These are phyloP conservation scores for Marisa cornuarietis DNA, from an alignment of 1,140 invertebrate genomes.

Conservation along the genomic window DNA sequence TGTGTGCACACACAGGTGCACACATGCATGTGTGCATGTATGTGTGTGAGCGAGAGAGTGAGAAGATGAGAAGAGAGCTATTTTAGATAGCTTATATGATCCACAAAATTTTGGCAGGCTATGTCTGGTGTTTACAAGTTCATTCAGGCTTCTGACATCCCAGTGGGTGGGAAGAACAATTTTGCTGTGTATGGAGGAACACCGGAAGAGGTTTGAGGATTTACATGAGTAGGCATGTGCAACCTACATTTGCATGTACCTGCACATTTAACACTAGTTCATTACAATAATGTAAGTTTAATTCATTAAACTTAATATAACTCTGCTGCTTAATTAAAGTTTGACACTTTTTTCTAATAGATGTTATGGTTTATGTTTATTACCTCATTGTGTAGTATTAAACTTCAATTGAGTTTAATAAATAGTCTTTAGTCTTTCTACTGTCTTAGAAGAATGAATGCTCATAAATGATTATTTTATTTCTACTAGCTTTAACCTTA, in stretches of 20 bases:
- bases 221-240: too few species aligned
- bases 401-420: not conserved
- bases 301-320: constrained; percentile 65
- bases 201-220: too few species aligned
- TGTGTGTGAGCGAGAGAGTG: too few species aligned
- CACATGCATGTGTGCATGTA: not conserved
- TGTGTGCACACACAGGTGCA: too few species aligned
- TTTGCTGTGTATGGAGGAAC: not conserved
- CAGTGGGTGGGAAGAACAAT: not conserved
- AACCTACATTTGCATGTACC: constrained; percentile 1
- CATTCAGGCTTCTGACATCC: not conserved
- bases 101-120: not conserved
- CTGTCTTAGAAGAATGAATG: not conserved
- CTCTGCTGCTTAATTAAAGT: constrained; percentile 46
- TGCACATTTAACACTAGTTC: constrained; percentile 1
- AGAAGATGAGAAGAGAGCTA: too few species aligned
- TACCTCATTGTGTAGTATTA: not conserved
- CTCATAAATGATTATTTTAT: not conserved
- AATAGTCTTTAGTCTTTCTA: not conserved
- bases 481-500: not conserved
- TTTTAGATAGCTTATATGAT: not conserved
- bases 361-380: not conserved
- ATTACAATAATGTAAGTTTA: constrained; percentile 54
- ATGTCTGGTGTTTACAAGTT: not conserved
- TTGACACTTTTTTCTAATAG: not conserved